Conservation (phyloP, 2,113 vertebrate genomes). For the Labeo catla region DNA sequence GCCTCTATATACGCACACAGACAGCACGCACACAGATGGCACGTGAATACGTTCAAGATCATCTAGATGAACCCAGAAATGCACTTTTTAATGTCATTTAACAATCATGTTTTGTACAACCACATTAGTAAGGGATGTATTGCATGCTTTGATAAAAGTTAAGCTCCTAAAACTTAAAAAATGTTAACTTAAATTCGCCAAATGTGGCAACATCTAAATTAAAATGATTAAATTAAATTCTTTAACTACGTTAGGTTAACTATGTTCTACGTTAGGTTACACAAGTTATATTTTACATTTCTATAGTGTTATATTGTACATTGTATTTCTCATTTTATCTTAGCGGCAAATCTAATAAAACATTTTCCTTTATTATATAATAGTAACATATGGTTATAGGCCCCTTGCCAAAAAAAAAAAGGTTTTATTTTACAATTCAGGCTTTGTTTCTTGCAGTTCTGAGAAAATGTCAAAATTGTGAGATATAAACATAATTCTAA, state of each 20-base stretch:
- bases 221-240: neutral
- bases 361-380: neutral
- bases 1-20: neutral
- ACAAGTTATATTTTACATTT: neutral
- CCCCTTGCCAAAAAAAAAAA: neutral
- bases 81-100: conserved; percentile 49
- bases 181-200: neutral
- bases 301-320: neutral
- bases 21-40: neutral
- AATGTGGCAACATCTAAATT: neutral
- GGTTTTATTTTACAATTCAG: too few species aligned
- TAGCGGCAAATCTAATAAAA: neutral
- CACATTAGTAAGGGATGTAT: neutral
- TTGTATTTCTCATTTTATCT: neutral
- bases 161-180: neutral
- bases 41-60: neutral
- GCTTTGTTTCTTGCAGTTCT: too few species aligned
- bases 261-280: neutral
- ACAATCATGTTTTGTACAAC: neutral
- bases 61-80: conserved; percentile 1
- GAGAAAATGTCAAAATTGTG: too few species aligned
- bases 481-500: too few species aligned
- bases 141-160: neutral
- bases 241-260: neutral
- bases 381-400: too few species aligned